Evolutionary conservation across 92 coral and sea anemone species (phyloP), one percentile per base, ranked within the genome.

Genomic region (Zoanthus sansibaricus): DNA sequence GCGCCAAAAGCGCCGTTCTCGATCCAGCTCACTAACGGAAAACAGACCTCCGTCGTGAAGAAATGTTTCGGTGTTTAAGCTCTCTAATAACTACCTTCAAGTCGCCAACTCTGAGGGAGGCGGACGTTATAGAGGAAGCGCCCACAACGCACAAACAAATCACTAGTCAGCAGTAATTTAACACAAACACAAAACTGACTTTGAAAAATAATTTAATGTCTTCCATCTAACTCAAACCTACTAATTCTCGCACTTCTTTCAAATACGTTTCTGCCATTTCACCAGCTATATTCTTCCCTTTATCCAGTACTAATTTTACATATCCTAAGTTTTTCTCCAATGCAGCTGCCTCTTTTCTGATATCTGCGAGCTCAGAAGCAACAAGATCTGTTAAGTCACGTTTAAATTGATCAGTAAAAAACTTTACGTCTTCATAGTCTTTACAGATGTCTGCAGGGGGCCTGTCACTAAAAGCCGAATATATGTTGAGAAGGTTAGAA

Each of bases 401-500:
- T 83, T 95, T 95, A 16, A 95, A 91, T 33, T 74, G 71, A n/a
- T 79, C 62, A 48, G 94, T 91, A 75, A 86, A 93, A 18, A 69
- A 92, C 72, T 89, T 94, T 64, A 91, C 46, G 76, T 91, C 82
- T 11, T 55, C 44, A 82, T 95, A 95, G 17, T 87, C 86, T 18
- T 77, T 66, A 58, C 94, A 93, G 46, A 95, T 76, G 32, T 78
- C 86, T 51, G 82, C 92, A 0, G 49, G 82, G 14, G 93, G 54
- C 64, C 51, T 82, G 6, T 90, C 93, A 55, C 91, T 95, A 18
- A 95, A 56, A 12, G 90, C 95, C 9, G 91, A 80, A 72, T 89
- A 91, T 54, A 95, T 93, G 75, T 91, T 92, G 13, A 95, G 89
- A 21, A 95, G 91, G 52, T 95, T 95, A 30, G 94, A 45, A 84